Conservation (phyloP, 2,888 invertebrate genomes). For the Chrysina gloriosa region DNA sequence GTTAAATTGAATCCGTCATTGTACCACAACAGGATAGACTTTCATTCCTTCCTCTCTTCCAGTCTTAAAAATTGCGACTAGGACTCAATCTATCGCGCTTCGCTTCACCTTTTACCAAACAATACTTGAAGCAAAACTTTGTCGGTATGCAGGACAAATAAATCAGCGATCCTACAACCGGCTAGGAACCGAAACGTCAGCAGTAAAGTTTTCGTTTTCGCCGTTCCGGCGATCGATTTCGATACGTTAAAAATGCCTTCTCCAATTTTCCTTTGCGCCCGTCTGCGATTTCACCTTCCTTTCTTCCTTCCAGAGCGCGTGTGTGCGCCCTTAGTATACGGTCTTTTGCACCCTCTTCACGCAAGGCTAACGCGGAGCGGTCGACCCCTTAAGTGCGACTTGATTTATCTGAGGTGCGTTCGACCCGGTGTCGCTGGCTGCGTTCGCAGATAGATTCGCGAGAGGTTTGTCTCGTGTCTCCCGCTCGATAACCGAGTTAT, state of each 20-base stretch:
- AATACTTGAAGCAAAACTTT: slow-evolving; percentile 13
- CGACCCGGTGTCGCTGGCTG: not conserved
- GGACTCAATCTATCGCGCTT: too few relatives aligned
- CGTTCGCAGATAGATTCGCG: slow-evolving; percentile 11
- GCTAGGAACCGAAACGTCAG: not conserved
- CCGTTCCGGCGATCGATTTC: not conserved
- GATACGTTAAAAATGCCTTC: slow-evolving; percentile 20
- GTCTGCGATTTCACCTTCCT: too few relatives aligned
- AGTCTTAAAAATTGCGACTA: too few relatives aligned
- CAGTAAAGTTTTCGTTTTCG: slow-evolving; percentile 9
- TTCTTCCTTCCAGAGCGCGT: too few relatives aligned
- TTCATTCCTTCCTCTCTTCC: slow-evolving; percentile 1
- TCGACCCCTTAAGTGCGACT: not conserved
- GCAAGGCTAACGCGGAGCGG: not conserved
- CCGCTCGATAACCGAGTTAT: slow-evolving; percentile 16
- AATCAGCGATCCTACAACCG: slow-evolving; percentile 9
- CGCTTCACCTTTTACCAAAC: slow-evolving; percentile 5
- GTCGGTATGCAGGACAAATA: slow-evolving; percentile 10
- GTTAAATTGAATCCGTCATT: too few relatives aligned
- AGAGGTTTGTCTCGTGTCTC: slow-evolving; percentile 13
- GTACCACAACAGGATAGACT: too few relatives aligned
- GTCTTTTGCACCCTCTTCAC: slow-evolving; percentile 7
- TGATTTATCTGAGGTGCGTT: slow-evolving; percentile 18
- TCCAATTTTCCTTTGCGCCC: slow-evolving; percentile 30
- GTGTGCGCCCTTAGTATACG: too few relatives aligned